Evolutionary conservation across 2,113 vertebrate genomes (phyloP), one percentile per base, ranked within the genome.

Genomic region (Gymnocephalus cernua): DNA sequence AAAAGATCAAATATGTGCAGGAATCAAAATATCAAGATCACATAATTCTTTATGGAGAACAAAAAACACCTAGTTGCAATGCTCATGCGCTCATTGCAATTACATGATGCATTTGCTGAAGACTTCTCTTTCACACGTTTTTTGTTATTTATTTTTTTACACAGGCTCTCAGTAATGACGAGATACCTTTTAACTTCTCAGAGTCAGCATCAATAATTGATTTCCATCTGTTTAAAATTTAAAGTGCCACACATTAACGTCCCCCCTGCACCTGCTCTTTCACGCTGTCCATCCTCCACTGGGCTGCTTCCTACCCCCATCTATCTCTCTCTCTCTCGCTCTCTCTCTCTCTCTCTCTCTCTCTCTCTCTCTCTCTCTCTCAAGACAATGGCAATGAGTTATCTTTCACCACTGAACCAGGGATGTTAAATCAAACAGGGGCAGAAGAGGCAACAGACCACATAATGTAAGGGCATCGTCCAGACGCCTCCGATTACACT

Each of bases 181-280:
- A 95, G 94, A 93, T 95, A 94, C 95, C 93, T 95, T 95, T 96
- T 95, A 95, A 95, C 94, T 95, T 92, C 93, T 88, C 94, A 84
- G 93, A 95, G 93, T 89, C 85, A 45, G 79, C 91, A 94, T 95
- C 91, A 95, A 96, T 95, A 91, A 95, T 95, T 95, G 86, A 96
- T 87, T 77, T 80, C 90, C 84, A 88, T 91, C 94, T 95, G 89
- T 95, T 95, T 93, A 95, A 96, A 95, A 93, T 95, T 95, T 96
- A 95, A 95, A 94, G 92, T 89, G 92, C 93, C 92, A 91, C 95
- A 95, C 95, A 96, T 95, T 95, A 95, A 92, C 88, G 93, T 93
- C 93, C 93, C 82, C 85, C 83, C 58, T n/a, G 89, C 94, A 95
- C 93, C 95, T 95, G 93, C 93, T 94, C 94, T 94, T 95, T 95